Evolutionary conservation across 2,113 vertebrate species (phyloP).

Genomic region (Semicossyphus pulcher): DNA sequence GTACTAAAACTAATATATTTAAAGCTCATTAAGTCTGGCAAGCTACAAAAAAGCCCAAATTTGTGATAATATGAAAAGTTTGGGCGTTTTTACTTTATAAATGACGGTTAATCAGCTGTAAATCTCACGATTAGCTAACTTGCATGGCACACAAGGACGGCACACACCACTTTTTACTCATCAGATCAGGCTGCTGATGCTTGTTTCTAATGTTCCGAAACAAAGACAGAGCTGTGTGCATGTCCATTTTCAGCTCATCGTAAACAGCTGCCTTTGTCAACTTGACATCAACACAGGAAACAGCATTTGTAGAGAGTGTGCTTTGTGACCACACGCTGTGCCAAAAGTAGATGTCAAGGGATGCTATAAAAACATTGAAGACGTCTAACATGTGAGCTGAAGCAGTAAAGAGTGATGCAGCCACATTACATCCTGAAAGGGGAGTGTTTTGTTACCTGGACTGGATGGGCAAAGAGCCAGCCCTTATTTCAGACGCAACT

Average conservation of each 20-base stretch:
- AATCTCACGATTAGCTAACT: neutral
- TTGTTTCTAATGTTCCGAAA: neutral
- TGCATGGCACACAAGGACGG: too few relatives aligned
- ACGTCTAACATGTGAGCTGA: constrained; percentile 20
- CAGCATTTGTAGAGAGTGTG: constrained; percentile 8
- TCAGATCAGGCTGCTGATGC: too few relatives aligned
- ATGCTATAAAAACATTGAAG: constrained; percentile 1
- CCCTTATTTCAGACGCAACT: neutral
- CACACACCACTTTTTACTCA: too few relatives aligned
- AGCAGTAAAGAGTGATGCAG: constrained; percentile 11
- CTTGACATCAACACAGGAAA: constrained; percentile 32
- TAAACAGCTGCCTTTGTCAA: neutral
- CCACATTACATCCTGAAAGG: constrained; percentile 14
- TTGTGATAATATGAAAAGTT: too few relatives aligned
- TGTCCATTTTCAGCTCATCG: neutral
- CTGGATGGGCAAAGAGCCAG: neutral
- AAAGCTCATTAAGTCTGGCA: too few relatives aligned
- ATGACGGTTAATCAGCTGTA: neutral
- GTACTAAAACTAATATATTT: neutral
- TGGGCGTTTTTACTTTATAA: neutral
- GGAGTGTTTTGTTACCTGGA: constrained; percentile 10
- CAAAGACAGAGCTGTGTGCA: neutral
- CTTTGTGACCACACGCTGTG: constrained; percentile 1
- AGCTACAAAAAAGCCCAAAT: too few relatives aligned
- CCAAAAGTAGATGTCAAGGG: neutral